These are phyloP conservation scores for Urophycis tenuis DNA, from an alignment of 2,797 vertebrate species.

Conservation along the genomic window DNA sequence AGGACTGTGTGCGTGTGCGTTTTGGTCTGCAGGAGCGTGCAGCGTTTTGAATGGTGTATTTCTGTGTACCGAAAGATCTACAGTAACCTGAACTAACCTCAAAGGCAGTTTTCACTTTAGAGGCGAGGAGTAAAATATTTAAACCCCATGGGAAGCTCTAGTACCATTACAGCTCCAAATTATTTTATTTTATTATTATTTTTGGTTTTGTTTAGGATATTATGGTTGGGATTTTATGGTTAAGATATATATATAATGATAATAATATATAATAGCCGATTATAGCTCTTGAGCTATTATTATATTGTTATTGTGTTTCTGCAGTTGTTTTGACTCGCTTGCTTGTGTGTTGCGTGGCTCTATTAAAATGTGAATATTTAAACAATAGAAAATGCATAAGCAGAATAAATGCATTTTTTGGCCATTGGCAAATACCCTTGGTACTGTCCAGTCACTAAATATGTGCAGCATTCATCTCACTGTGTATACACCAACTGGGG, in stretches of 20 bases:
- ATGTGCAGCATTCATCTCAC: background rate
- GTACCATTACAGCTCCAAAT: background rate
- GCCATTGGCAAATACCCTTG: too few relatives aligned
- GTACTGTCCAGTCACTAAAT: background rate
- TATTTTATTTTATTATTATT: too few relatives aligned
- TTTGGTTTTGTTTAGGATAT: background rate
- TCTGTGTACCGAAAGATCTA: background rate
- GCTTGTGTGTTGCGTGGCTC: slow-evolving; percentile 10
- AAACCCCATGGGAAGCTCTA: background rate
- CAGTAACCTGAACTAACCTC: slow-evolving; percentile 1
- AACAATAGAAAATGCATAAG: background rate
- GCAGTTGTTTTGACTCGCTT: background rate
- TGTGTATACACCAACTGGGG: background rate
- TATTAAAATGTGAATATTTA: background rate
- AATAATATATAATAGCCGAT: slow-evolving; percentile 1
- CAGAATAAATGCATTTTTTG: background rate
- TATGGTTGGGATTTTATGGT: background rate
- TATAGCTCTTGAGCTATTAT: background rate
- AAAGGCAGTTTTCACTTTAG: background rate
- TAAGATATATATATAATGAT: background rate
- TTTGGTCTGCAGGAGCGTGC: background rate
- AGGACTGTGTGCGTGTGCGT: slow-evolving; percentile 26
- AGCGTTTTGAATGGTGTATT: background rate
- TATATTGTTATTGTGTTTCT: background rate
- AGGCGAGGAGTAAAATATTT: background rate